A percentile compares a stretch with the other conserved stretches of the same genome.
These are phyloP conservation scores for Rhinella marina DNA, from an alignment of 2,797 vertebrate species.

Conservation along the genomic window DNA sequence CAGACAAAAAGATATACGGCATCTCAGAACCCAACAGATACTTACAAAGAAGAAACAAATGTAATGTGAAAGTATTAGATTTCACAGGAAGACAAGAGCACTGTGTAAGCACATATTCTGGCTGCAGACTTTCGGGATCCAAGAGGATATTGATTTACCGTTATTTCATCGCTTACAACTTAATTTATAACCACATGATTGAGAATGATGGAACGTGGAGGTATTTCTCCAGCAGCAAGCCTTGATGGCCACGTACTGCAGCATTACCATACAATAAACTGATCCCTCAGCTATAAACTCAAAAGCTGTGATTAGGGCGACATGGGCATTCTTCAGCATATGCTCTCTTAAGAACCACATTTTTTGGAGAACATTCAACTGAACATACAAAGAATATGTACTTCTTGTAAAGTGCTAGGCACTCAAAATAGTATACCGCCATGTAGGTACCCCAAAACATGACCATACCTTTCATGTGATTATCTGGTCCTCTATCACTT, in stretches of 20 bases:
- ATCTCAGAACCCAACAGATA: background rate
- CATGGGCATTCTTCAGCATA: no score
- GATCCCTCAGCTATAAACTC: no score
- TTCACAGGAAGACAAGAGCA: constrained; percentile 5
- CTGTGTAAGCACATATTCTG: constrained; percentile 19
- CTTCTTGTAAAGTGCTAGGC: no score
- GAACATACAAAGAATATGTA: no score
- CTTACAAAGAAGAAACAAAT: background rate
- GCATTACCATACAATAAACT: background rate
- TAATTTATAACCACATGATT: constrained; percentile 25
- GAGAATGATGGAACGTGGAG: background rate
- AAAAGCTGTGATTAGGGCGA: no score
- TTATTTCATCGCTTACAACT: constrained; percentile 15
- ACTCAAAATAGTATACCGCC: no score
- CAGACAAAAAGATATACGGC: background rate
- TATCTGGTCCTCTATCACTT: no score
- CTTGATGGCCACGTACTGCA: background rate
- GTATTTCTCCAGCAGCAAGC: background rate
- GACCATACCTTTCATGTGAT: no score
- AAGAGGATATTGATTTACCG: constrained; percentile 27
- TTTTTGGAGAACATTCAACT: no score
- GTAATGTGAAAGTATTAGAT: background rate
- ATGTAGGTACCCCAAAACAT: no score
- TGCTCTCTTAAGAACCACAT: no score
- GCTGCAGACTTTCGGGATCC: constrained; percentile 15